These are phyloP conservation scores for Phataginus tetradactyla DNA, from an alignment of 2,797 vertebrate species.

Conservation along the genomic window DNA sequence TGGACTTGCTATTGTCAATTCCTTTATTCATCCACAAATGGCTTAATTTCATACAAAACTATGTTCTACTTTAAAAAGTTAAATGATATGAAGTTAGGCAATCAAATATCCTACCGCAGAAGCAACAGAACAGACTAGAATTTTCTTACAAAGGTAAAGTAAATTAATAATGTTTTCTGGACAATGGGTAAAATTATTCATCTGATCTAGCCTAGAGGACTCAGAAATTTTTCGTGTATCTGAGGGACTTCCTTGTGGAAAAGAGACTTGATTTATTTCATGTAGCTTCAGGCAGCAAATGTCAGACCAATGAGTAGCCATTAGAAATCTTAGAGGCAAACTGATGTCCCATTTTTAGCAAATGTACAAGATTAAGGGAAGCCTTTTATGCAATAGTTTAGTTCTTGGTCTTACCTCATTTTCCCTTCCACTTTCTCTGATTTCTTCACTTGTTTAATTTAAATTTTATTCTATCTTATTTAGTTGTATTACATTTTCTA, in stretches of 20 bases:
- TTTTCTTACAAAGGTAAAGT: slow-evolving; percentile 55
- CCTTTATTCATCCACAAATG: not conserved
- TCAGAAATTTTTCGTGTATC: not conserved
- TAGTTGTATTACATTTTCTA: slow-evolving; percentile 40
- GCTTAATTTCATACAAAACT: slow-evolving; percentile 22
- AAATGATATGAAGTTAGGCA: slow-evolving; percentile 24
- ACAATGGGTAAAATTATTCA: slow-evolving; percentile 40
- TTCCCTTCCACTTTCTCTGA: slow-evolving; percentile 26
- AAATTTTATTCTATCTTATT: slow-evolving; percentile 31
- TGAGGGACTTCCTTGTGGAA: slow-evolving; percentile 23
- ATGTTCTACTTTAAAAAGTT: slow-evolving; percentile 39
- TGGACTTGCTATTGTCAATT: not conserved
- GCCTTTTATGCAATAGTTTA: slow-evolving; percentile 6
- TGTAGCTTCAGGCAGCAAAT: slow-evolving; percentile 44
- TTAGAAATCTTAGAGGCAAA: slow-evolving; percentile 53
- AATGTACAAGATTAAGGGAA: slow-evolving; percentile 16
- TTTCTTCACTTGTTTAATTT: slow-evolving; percentile 33
- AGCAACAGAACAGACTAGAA: not conserved
- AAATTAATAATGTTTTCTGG: slow-evolving; percentile 67
- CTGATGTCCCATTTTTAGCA: slow-evolving; percentile 35
- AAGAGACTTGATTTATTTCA: slow-evolving; percentile 49
- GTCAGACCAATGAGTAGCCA: not conserved
- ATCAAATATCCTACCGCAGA: slow-evolving; percentile 24
- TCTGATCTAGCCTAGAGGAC: slow-evolving; percentile 42
- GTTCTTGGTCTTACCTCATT: slow-evolving; percentile 5